A percentile compares a stretch with the other conserved stretches of the same genome.
phyloP scores from a whole-genome alignment of 2,888 invertebrate species.

The Theristus sp. region DNA sequence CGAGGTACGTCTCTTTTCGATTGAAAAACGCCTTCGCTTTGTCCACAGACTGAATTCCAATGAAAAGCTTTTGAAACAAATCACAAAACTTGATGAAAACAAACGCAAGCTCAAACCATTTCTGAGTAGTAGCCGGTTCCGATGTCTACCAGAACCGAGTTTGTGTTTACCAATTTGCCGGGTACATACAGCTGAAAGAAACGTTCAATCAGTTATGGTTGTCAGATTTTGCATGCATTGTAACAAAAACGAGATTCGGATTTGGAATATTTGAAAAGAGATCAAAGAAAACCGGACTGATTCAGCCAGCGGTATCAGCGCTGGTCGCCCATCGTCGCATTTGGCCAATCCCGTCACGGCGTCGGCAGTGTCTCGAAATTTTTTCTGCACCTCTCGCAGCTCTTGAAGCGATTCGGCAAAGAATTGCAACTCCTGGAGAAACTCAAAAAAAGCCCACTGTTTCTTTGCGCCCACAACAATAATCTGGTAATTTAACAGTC shows the following conservation, averaged over 20 bases:
- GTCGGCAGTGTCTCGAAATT: constrained; percentile 70
- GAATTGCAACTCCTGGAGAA: constrained; percentile 51
- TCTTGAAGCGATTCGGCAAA: constrained; percentile 75
- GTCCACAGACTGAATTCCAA: constrained; percentile 44
- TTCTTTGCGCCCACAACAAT: too few species aligned
- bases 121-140: constrained; percentile 92
- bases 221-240: too few species aligned
- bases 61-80: constrained; percentile 1
- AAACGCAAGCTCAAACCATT: constrained; percentile 48
- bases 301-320: constrained; percentile 79
- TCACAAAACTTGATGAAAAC: neutral
- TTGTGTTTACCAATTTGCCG: constrained; percentile 60
- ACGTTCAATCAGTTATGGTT: too few species aligned
- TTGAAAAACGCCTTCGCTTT: constrained; percentile 78
- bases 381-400: constrained; percentile 62
- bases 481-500: constrained; percentile 1
- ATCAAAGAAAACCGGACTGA: constrained; percentile 41
- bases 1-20: constrained; percentile 68
- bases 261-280: neutral
- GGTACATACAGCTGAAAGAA: constrained; percentile 67
- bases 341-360: constrained; percentile 48
- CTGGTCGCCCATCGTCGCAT: constrained; percentile 55
- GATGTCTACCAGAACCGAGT: constrained; percentile 76
- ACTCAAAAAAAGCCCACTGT: constrained; percentile 10
- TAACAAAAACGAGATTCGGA: too few species aligned